Base-by-base conservation (phyloP, 2,888 invertebrate genomes). In the Gymnosoma rotundatum region DNA sequence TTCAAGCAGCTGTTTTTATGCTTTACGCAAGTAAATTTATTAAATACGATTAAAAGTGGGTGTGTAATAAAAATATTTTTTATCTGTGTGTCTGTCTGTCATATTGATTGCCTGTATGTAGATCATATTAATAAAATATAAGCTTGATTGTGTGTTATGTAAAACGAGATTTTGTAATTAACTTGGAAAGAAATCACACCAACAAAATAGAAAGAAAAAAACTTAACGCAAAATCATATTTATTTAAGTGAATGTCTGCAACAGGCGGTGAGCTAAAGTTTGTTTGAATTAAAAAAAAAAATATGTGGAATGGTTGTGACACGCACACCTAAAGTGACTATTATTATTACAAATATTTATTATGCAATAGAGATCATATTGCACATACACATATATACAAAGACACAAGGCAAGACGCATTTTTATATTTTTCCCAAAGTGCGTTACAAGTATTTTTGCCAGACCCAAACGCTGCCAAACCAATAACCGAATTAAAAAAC, bases 331-430 rank as follows among this genome's bases (percentile, higher is more conserved):
- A 66, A 81, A 76, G 72, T 75, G 69, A 78, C 54, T 72, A 36
- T 52, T 66, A 60, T 64, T 70, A 45, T 48, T 58, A 20, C 70
- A 48, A 66, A 74, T 69, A 78, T 63, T 70, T 70, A 61, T 84
- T 84, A 84, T 81, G 84, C 70, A 84, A 84, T 78, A 81, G 64
- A 84, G 84, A 84, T 84, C 84, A 81, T 70, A 84, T 81, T 74
- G 18, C 81, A 74, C 63, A 56, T 6, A 61, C 50, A 70, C 36
- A 42, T 2, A 21, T 8, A 48, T 1, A n/a, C 12, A 32, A 72
- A 7, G 6, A n/a, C 20, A 6, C 50, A 20, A 20, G 20, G 2
- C 7, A 12, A 42, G 20, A 79, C 72, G 66, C 69, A 73, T 73
- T 79, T 72, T 72, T 48, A 38, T 25, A 16, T 48, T 21, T 69